Evolutionary conservation across 53 echinoderm and acorn worm species (phyloP).

Genomic region (Apostichopus leukothele): DNA sequence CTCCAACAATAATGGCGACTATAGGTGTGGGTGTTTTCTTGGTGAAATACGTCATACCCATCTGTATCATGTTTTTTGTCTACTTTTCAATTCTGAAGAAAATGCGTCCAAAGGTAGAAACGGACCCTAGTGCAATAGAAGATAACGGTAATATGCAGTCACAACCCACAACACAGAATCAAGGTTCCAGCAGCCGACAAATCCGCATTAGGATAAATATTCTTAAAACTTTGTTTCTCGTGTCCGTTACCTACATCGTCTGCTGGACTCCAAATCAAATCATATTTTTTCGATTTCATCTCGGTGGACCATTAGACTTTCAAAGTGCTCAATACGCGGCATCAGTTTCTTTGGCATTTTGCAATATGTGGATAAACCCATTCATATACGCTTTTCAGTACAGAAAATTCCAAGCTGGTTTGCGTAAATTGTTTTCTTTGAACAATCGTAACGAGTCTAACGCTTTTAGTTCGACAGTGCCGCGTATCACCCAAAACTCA

Average conservation of each 20-base stretch:
- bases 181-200: no score
- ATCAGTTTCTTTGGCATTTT: slow-evolving; percentile 52
- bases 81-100: slow-evolving; percentile 54
- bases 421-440: background rate
- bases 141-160: background rate
- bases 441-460: no score
- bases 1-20: slow-evolving; percentile 18
- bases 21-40: slow-evolving; percentile 59
- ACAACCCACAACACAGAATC: background rate
- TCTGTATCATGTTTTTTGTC: slow-evolving; percentile 54
- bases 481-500: no score
- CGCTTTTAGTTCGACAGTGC: no score
- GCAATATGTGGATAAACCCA: slow-evolving; percentile 66
- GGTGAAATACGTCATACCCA: slow-evolving; percentile 53
- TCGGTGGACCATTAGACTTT: slow-evolving; percentile 62
- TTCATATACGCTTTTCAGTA: slow-evolving; percentile 73
- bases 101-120: background rate
- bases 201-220: slow-evolving; percentile 42
- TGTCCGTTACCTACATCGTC: slow-evolving; percentile 54
- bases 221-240: slow-evolving; percentile 59
- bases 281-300: slow-evolving; percentile 55
- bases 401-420: slow-evolving; percentile 58
- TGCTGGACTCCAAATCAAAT: slow-evolving; percentile 63
- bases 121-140: background rate
- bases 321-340: slow-evolving; percentile 51